Conservation (phyloP, 2,888 invertebrate species). For the Tipula confusa region DNA sequence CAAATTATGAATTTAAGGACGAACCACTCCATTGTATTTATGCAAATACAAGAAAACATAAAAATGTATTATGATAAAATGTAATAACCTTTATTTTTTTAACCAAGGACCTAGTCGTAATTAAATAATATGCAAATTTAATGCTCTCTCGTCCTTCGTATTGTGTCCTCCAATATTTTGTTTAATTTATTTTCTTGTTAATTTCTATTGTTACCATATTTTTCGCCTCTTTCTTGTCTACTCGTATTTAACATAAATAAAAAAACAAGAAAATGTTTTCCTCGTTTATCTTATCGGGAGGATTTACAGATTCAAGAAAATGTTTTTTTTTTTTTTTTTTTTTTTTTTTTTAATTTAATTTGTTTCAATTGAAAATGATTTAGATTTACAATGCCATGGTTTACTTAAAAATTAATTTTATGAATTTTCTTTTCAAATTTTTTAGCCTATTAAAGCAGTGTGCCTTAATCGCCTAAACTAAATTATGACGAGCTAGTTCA, state of each 20-base stretch:
- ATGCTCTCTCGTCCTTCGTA: neutral
- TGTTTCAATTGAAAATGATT: neutral
- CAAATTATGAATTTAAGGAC: neutral
- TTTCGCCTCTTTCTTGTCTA: neutral
- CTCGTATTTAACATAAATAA: too few relatives aligned
- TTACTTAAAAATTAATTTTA: too few relatives aligned
- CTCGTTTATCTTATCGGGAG: neutral
- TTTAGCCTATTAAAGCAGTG: too few relatives aligned
- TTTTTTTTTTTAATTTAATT: neutral
- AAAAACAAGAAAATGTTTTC: neutral
- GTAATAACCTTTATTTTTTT: neutral
- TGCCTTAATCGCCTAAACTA: too few relatives aligned
- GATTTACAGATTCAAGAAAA: neutral
- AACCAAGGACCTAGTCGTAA: neutral
- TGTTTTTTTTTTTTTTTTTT: too few relatives aligned
- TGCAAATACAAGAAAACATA: neutral
- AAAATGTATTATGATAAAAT: too few relatives aligned
- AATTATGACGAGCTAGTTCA: too few relatives aligned
- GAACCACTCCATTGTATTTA: neutral
- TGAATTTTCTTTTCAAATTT: too few relatives aligned
- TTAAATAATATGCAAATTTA: slow-evolving; percentile 6
- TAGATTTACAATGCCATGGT: too few relatives aligned
- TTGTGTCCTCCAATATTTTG: neutral
- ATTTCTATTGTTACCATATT: neutral
- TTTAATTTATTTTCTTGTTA: neutral